Evolutionary conservation across 2,113 vertebrate species (phyloP).

Genomic region (Stomatorhinus ivindoensis): DNA sequence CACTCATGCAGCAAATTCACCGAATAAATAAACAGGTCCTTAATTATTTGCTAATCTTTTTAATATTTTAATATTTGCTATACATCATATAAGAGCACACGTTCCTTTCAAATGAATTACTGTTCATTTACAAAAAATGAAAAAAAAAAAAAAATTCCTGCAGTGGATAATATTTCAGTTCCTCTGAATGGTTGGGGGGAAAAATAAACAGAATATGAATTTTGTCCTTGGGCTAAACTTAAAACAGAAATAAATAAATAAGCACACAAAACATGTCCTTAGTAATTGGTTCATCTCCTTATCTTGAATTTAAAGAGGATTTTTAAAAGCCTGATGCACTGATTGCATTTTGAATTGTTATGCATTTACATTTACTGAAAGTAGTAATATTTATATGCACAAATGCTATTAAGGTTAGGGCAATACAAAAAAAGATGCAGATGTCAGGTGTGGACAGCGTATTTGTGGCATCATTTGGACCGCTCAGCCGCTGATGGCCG

Average conservation of each 20-base stretch:
- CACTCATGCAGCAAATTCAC: background rate
- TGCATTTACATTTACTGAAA: background rate
- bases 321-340: conserved; percentile 7
- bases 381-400: background rate
- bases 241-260: background rate
- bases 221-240: conserved; percentile 12
- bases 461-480: background rate
- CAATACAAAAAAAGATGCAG: background rate
- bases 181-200: background rate
- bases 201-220: conserved; percentile 5
- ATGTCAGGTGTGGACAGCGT: background rate
- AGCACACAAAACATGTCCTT: background rate
- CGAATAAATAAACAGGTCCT: conserved; percentile 13
- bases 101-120: conserved; percentile 10
- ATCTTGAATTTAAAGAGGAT: background rate
- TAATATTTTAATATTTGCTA: conserved; percentile 9
- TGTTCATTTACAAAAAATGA: background rate
- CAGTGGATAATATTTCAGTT: background rate
- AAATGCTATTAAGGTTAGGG: background rate
- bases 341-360: conserved; percentile 2
- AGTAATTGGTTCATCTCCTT: conserved; percentile 9
- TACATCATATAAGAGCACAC: conserved; percentile 2
- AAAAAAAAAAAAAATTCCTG: conserved; percentile 9
- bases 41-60: conserved; percentile 18
- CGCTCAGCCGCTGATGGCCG: background rate